Evolutionary conservation across 2,888 invertebrate species (phyloP).

Genomic region (Quadroppia sp.): DNA sequence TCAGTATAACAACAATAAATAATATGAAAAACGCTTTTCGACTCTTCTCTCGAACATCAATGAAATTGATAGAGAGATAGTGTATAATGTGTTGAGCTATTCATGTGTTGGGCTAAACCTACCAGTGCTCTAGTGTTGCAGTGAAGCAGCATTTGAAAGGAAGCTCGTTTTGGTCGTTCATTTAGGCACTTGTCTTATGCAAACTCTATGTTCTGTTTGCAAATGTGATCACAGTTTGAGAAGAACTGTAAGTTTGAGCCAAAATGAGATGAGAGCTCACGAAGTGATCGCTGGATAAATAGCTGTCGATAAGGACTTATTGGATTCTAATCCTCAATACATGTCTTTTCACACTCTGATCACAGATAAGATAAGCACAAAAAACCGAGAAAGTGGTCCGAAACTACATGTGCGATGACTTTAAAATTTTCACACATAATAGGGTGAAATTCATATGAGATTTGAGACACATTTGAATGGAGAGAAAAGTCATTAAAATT

Average conservation of each 20-base stretch:
- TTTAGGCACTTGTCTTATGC: conserved; percentile 1
- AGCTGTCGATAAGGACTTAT: neutral
- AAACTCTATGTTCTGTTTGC: conserved; percentile 20
- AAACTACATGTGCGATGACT: neutral
- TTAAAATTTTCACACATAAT: too few species aligned
- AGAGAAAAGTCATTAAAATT: neutral
- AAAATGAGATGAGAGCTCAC: neutral
- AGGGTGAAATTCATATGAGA: neutral
- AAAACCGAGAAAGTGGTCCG: neutral
- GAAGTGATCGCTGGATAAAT: neutral
- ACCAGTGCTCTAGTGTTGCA: neutral
- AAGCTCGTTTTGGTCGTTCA: conserved; percentile 14
- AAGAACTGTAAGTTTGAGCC: neutral
- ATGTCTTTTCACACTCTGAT: neutral
- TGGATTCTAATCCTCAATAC: neutral
- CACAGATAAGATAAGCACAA: neutral
- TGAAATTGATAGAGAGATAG: neutral
- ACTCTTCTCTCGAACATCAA: neutral
- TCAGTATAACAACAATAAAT: conserved; percentile 2
- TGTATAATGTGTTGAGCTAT: neutral
- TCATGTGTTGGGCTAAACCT: neutral
- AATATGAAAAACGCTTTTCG: neutral
- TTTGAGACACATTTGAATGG: neutral
- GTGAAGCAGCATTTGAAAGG: neutral
- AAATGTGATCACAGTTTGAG: neutral